Conservation (phyloP, 2,888 invertebrate genomes). For the Diadromus collaris region DNA sequence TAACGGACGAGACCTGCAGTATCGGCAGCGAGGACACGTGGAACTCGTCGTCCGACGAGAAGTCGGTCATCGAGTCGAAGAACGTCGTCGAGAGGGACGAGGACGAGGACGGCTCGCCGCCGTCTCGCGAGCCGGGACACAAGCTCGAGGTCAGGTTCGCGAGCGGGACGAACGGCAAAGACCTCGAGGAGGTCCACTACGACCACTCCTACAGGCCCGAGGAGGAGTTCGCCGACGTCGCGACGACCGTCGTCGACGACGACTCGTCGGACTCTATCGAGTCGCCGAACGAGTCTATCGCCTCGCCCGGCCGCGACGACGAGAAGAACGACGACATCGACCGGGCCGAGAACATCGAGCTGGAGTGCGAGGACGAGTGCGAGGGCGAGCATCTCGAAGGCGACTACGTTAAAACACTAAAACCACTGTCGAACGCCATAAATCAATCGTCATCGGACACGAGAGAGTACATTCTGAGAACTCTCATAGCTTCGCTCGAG, state of each 20-base stretch:
- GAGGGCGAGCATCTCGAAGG: conserved; percentile 68
- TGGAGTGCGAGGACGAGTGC: conserved; percentile 61
- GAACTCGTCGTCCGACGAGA: conserved; percentile 65
- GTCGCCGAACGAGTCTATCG: conserved; percentile 54
- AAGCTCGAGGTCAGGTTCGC: conserved; percentile 71
- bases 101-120: conserved; percentile 27
- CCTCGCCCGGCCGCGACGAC: not conserved
- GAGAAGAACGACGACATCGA: conserved; percentile 57
- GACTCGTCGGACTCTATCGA: conserved; percentile 63
- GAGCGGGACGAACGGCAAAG: conserved; percentile 64
- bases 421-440: conserved; percentile 66
- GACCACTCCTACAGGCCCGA: conserved; percentile 55
- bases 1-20: conserved; percentile 70
- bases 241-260: conserved; percentile 52
- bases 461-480: conserved; percentile 70
- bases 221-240: conserved; percentile 52
- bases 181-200: conserved; percentile 65
- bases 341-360: conserved; percentile 59
- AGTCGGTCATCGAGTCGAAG: conserved; percentile 70
- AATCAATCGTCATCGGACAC: conserved; percentile 61
- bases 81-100: conserved; percentile 49
- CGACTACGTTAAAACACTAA: conserved; percentile 73
- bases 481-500: conserved; percentile 70
- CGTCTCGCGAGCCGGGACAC: conserved; percentile 51
- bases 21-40: conserved; percentile 68